phyloP scores from a whole-genome alignment of 2,797 vertebrate species.

The Ceryle rudis region DNA sequence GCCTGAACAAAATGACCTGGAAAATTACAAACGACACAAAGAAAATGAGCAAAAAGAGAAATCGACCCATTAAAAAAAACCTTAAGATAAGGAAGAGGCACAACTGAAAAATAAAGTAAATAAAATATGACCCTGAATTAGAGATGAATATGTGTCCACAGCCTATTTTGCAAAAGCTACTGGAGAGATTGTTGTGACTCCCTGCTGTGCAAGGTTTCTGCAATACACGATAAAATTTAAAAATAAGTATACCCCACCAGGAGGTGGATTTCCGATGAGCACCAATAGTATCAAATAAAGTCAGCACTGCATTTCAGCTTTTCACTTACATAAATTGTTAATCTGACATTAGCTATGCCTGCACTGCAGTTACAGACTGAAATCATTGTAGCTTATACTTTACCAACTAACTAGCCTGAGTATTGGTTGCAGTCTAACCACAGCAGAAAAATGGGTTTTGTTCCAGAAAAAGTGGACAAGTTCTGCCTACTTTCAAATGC shows the following conservation, averaged over 20 bases:
- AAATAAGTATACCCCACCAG: slow-evolving; percentile 45
- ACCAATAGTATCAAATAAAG: neutral
- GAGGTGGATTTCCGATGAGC: slow-evolving; percentile 16
- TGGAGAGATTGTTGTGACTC: neutral
- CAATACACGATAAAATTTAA: neutral
- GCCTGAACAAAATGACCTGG: neutral
- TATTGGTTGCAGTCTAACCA: neutral
- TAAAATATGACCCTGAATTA: slow-evolving; percentile 29
- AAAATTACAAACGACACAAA: neutral
- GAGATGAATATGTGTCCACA: neutral
- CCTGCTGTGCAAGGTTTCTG: slow-evolving; percentile 39
- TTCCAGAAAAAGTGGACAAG: neutral
- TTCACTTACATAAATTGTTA: neutral
- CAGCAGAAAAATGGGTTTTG: neutral
- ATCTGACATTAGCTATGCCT: neutral
- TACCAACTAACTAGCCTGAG: neutral
- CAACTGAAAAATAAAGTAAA: slow-evolving; percentile 29
- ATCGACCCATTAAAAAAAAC: neutral
- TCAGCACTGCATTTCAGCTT: neutral
- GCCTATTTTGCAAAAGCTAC: slow-evolving; percentile 11
- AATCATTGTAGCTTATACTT: neutral
- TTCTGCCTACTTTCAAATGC: neutral
- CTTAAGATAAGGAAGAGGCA: neutral
- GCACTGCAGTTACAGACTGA: neutral
- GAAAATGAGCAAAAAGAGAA: neutral